These are phyloP conservation scores for Riptortus pedestris DNA, from an alignment of 1,140 invertebrate species.

Conservation along the genomic window DNA sequence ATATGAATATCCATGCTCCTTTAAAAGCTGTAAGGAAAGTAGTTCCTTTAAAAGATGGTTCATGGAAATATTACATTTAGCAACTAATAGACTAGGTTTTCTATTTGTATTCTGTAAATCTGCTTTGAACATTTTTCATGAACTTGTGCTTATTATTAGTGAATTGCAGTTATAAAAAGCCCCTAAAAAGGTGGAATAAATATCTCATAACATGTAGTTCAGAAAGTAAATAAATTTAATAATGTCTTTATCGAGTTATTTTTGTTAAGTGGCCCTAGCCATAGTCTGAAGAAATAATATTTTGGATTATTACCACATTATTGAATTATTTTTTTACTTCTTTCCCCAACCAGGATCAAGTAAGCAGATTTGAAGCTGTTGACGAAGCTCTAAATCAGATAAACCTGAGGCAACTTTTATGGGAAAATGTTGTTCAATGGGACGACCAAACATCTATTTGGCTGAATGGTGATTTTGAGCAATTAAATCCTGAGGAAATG, in stretches of 20 bases:
- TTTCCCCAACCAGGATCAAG: conserved; percentile 46
- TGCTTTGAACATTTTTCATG: no score
- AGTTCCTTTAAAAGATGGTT: no score
- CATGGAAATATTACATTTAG: no score
- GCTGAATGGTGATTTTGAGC: conserved; percentile 54
- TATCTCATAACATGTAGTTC: neutral
- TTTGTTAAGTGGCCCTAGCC: neutral
- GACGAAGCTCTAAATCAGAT: conserved; percentile 67
- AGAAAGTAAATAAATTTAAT: neutral
- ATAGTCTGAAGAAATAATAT: no score
- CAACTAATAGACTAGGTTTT: no score
- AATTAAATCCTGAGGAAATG: conserved; percentile 60
- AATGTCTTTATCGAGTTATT: neutral
- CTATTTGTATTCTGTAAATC: no score
- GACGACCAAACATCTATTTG: conserved; percentile 46
- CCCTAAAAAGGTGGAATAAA: no score
- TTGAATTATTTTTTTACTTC: neutral
- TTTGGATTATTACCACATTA: neutral
- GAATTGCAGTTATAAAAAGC: no score
- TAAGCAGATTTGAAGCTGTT: conserved; percentile 65
- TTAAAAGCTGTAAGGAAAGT: no score
- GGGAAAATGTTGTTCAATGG: conserved; percentile 66
- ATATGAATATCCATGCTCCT: no score
- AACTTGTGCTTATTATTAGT: no score
- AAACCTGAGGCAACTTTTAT: conserved; percentile 62